phyloP scores from a whole-genome alignment of 2,113 vertebrate species.

The Varanus komodoensis region DNA sequence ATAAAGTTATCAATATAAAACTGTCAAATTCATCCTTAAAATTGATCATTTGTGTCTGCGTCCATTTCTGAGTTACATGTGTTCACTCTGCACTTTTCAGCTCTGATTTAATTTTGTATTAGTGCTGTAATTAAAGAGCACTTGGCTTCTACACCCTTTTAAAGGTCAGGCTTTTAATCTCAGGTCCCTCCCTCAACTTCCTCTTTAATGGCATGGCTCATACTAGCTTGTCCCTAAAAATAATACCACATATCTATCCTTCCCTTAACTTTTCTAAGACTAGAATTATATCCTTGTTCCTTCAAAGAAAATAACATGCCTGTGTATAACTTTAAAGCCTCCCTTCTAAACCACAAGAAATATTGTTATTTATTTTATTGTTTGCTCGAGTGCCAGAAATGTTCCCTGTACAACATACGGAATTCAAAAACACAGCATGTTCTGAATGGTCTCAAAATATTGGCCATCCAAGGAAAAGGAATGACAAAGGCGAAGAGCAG shows the following conservation, averaged over 20 bases:
- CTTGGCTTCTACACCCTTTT: neutral
- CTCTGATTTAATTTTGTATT: constrained; percentile 13
- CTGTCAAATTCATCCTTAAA: neutral
- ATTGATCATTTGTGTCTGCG: neutral
- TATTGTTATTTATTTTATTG: neutral
- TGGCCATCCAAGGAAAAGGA: neutral
- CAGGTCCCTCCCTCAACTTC: neutral
- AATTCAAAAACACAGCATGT: neutral
- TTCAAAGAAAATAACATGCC: neutral
- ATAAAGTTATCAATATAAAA: neutral
- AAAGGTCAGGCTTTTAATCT: constrained; percentile 30
- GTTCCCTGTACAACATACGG: neutral
- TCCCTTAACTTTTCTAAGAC: neutral
- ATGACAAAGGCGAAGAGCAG: neutral
- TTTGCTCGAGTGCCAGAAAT: neutral
- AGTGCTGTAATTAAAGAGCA: neutral
- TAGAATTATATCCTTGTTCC: neutral
- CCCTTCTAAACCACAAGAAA: neutral
- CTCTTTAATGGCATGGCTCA: neutral
- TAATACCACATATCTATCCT: neutral
- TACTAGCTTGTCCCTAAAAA: neutral
- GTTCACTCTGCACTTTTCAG: neutral
- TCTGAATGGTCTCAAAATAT: neutral
- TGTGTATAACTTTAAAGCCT: neutral
- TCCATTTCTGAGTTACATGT: neutral